phyloP scores from a whole-genome alignment of 2,797 vertebrate genomes.

The Myoxocephalus aenaeus region DNA sequence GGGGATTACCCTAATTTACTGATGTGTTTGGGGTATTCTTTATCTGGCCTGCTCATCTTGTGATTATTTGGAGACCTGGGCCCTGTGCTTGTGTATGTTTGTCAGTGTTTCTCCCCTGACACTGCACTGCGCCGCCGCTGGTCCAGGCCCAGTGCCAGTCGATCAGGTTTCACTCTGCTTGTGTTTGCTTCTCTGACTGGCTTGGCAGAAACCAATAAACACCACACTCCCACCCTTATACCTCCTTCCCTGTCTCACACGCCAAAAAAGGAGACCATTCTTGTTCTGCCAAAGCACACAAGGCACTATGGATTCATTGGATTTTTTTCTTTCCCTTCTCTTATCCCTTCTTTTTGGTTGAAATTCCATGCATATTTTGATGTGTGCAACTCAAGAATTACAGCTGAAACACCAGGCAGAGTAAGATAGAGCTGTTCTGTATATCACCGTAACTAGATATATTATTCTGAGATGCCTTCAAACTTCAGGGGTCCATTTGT shows the following conservation, averaged over 20 bases:
- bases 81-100: slow-evolving; percentile 70
- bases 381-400: slow-evolving; percentile 51
- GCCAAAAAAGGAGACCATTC: slow-evolving; percentile 33
- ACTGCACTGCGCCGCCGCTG: slow-evolving; percentile 46
- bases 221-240: slow-evolving; percentile 70
- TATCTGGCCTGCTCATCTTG: slow-evolving; percentile 63
- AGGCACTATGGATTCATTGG: slow-evolving; percentile 39
- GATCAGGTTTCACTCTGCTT: slow-evolving; percentile 80
- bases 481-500: slow-evolving; percentile 74
- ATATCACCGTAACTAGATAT: slow-evolving; percentile 70
- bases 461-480: slow-evolving; percentile 70
- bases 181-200: slow-evolving; percentile 77
- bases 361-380: slow-evolving; percentile 76
- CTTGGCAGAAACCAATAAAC: slow-evolving; percentile 85
- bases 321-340: slow-evolving; percentile 19
- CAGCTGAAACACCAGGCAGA: slow-evolving; percentile 44
- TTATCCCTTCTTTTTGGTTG: slow-evolving; percentile 48
- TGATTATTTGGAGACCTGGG: slow-evolving; percentile 68
- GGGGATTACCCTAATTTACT: slow-evolving; percentile 20
- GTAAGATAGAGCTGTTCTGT: slow-evolving; percentile 57
- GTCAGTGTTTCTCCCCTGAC: slow-evolving; percentile 68
- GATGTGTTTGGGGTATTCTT: slow-evolving; percentile 30
- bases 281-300: slow-evolving; percentile 64
- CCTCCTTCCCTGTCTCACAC: slow-evolving; percentile 57
- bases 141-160: slow-evolving; percentile 72